Base-by-base conservation (phyloP, 2,888 invertebrate genomes). In the Heliconius ismenius region DNA sequence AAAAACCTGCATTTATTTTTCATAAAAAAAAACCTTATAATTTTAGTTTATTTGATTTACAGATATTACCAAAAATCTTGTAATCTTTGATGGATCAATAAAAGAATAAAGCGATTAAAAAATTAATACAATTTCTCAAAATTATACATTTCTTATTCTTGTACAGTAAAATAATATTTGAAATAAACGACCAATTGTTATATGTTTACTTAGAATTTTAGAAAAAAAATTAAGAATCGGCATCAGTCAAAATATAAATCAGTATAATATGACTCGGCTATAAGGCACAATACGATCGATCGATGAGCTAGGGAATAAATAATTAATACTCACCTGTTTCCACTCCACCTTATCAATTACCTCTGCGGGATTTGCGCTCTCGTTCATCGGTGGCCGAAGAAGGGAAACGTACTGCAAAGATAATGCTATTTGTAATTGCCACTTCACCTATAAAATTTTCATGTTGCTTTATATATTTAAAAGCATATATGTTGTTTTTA, bases 311-410 rank as follows among this genome's bases (percentile, higher is more conserved):
- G 67, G 78, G 81, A 83, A 82, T 81, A 79, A 83, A 81, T 82
- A 80, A 83, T 82, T 77, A 73, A 81, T 73, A 63, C 92, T 92
- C 90, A 97, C 97, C 96, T 98, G 98, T 90, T 97, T 97, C 98
- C 98, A 98, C 91, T 98, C 98, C 77, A 96, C 96, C 91, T 97
- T 97, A 88, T 97, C 97, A 83, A 97, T 95, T 74, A 95, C 95
- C 86, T 97, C 97, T 11, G 95, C 95, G 36, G 96, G 95, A 43
- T 95, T 94, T 24, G 95, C 95, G 83, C 95, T 95, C 81, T 96
- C 96, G 75, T 95, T 95, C 67, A 97, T 95, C 9, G 98, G 98
- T 36, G 98, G 98, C 79, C 98, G 95, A 76, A 98, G 92, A 60
- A 98, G 95, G 3, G 98, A 98, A 74, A 97, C 95, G 89, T 98